Evolutionary conservation across 2,797 vertebrate species (phyloP).

Genomic region (Myripristis jacobus): DNA sequence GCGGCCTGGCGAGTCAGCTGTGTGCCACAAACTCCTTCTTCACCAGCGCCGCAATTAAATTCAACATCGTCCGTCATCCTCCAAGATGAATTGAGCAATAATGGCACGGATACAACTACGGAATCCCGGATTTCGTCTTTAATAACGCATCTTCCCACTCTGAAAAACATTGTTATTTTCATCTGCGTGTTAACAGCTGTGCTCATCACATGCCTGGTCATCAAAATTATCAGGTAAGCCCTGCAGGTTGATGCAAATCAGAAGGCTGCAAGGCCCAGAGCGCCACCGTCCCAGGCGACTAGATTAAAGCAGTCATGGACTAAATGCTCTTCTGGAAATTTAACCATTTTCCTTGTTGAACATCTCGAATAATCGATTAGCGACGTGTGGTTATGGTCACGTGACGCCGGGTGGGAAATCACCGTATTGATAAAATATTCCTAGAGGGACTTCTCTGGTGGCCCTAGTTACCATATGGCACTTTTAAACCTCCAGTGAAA

Average conservation of each 20-base stretch:
- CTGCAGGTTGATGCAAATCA: background rate
- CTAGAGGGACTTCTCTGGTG: conserved; percentile 11
- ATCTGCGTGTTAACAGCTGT: conserved; percentile 87
- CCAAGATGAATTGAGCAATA: conserved; percentile 44
- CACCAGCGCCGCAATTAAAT: conserved; percentile 69
- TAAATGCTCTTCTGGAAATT: background rate
- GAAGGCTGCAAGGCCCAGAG: background rate
- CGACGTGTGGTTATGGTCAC: conserved; percentile 26
- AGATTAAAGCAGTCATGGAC: background rate
- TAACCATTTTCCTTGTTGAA: background rate
- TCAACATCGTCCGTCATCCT: conserved; percentile 62
- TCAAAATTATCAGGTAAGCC: conserved; percentile 90
- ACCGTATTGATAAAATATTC: conserved; percentile 4
- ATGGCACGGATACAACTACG: conserved; percentile 69
- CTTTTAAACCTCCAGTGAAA: background rate
- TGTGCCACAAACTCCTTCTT: conserved; percentile 57
- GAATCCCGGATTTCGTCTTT: conserved; percentile 84
- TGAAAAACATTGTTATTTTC: conserved; percentile 90
- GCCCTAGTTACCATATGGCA: background rate
- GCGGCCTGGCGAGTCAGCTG: conserved; percentile 63
- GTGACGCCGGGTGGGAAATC: conserved; percentile 12
- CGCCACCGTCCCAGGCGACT: too few species aligned
- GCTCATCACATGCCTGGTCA: conserved; percentile 89
- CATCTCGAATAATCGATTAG: conserved; percentile 12
- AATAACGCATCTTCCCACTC: conserved; percentile 88